These are phyloP conservation scores for Camponotus vicinus DNA, from an alignment of 1,140 invertebrate genomes.

Conservation along the genomic window DNA sequence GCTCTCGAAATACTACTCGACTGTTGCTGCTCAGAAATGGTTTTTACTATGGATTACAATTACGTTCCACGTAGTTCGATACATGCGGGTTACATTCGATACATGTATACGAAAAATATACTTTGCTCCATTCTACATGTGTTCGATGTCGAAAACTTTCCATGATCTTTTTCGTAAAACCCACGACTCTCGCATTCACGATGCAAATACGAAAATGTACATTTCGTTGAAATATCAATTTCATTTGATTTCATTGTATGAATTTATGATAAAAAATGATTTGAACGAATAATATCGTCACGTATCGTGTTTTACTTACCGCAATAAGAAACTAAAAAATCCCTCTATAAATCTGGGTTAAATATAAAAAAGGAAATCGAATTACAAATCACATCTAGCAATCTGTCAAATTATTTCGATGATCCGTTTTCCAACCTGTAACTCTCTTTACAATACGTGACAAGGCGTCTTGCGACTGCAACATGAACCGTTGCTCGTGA, in stretches of 20 bases:
- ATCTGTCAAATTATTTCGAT: not conserved
- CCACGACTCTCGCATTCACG: not conserved
- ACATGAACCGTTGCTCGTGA: slow-evolving; percentile 5
- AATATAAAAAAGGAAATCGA: slow-evolving; percentile 45
- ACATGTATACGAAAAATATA: slow-evolving; percentile 33
- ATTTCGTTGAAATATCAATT: not conserved
- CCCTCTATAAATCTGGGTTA: slow-evolving; percentile 7
- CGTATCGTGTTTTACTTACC: slow-evolving; percentile 25
- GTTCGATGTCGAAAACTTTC: slow-evolving; percentile 20
- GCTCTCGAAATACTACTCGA: not conserved
- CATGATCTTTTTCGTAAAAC: not conserved
- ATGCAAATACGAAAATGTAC: not conserved
- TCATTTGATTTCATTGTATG: not conserved
- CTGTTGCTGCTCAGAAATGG: not conserved
- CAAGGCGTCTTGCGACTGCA: not conserved
- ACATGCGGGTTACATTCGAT: not conserved
- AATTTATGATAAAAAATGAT: not conserved
- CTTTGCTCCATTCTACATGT: slow-evolving; percentile 10
- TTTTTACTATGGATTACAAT: slow-evolving; percentile 59
- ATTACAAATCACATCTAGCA: slow-evolving; percentile 44
- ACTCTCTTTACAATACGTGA: slow-evolving; percentile 9
- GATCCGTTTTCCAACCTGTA: slow-evolving; percentile 8
- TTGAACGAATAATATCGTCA: not conserved
- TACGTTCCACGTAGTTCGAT: slow-evolving; percentile 30
- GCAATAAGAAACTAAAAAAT: slow-evolving; percentile 25